Percentiles rank a stretch among this genome's conserved stretches.
These are phyloP conservation scores for Trididemnum nubilum DNA, from an alignment of 23 tunicate species.

Conservation along the genomic window DNA sequence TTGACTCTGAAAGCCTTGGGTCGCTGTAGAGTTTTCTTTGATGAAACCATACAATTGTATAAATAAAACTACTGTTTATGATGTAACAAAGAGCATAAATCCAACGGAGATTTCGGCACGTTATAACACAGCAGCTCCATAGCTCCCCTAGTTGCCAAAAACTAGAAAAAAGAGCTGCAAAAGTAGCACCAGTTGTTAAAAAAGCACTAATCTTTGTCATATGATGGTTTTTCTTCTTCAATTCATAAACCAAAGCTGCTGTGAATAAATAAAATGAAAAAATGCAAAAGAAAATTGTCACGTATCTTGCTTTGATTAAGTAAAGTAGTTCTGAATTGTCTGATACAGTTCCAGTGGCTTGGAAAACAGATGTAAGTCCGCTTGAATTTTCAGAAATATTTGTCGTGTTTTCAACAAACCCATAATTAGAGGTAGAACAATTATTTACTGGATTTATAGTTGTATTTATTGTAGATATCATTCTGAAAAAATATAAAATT, in stretches of 20 bases:
- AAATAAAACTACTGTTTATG: not conserved
- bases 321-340: not conserved
- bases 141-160: conserved; percentile 5
- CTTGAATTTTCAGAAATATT: not conserved
- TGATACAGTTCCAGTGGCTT: not conserved
- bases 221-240: not conserved
- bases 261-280: not conserved
- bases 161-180: not conserved
- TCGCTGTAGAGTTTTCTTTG: conserved; percentile 4
- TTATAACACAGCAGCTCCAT: not conserved
- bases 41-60: not conserved
- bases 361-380: too few species aligned
- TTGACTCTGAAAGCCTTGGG: conserved; percentile 12
- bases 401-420: not conserved
- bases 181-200: not conserved
- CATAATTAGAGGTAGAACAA: too few species aligned
- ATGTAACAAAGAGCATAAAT: not conserved
- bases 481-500: too few species aligned
- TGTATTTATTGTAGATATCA: too few species aligned
- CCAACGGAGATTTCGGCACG: not conserved
- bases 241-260: not conserved
- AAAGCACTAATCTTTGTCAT: not conserved
- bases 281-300: not conserved
- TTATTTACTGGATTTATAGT: too few species aligned
- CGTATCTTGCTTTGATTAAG: not conserved